These are phyloP conservation scores for Arenaria interpres DNA, from an alignment of 2,113 vertebrate genomes.

Conservation along the genomic window DNA sequence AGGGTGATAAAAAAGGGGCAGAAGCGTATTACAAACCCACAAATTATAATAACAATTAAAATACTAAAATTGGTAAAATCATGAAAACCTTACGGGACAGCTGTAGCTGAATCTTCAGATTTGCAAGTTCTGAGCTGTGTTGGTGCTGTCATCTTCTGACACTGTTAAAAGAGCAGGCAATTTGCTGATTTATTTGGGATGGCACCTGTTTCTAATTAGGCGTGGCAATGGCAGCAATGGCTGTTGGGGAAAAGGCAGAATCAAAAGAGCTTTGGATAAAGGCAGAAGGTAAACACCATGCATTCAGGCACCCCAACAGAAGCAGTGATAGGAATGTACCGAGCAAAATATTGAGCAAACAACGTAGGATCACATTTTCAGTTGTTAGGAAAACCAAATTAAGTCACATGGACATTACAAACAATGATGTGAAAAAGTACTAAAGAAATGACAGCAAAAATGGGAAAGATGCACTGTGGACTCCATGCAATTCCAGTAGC, in stretches of 20 bases:
- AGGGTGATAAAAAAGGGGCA: rapidly evolving
- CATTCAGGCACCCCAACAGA: not conserved
- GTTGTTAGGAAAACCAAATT: not conserved
- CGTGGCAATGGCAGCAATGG: not conserved
- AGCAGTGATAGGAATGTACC: rapidly evolving
- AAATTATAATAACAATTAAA: not conserved
- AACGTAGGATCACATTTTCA: rapidly evolving
- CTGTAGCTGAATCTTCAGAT: not conserved
- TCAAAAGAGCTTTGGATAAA: not conserved
- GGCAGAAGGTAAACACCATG: not conserved
- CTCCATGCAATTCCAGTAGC: not conserved
- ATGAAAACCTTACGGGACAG: not conserved
- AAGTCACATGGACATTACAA: not conserved
- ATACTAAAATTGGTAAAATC: not conserved
- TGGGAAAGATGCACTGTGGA: not conserved
- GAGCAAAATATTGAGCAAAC: not conserved
- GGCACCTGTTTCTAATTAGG: not conserved
- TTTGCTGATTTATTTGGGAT: not conserved
- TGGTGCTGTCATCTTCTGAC: not conserved
- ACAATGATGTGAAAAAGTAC: not conserved
- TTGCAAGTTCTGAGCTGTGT: not conserved
- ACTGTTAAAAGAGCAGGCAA: not conserved
- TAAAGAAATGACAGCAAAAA: not conserved
- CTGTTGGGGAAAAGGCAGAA: not conserved
- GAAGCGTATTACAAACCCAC: not conserved